Base-by-base conservation (phyloP, 2,888 invertebrate species). In the Scelioninae gen. 2 region DNA sequence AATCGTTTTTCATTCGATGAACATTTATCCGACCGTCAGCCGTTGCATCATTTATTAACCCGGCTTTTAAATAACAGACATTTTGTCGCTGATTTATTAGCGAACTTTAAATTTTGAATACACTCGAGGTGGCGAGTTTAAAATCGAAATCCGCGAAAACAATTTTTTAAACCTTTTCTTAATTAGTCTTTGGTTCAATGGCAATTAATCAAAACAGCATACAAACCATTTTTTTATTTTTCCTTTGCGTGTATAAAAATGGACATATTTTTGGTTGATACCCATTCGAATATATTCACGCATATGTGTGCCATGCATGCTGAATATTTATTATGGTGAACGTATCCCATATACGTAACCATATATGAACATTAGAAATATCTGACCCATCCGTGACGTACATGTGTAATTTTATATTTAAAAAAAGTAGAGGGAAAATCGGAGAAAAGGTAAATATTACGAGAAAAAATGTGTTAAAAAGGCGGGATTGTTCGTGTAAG, bases 41-140 rank as follows among this genome's bases (percentile, higher is more conserved):
- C 9, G 3, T 11, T 18, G 35, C 50, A 61, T 61, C 13, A 31
- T 50, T 61, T 61, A 61, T 41, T 41, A 50, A 41, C 7, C 16
- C 10, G 10, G 35, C 50, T 25, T 50, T 18, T 41, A 61, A 61
- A 61, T 50, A 61, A 41, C 50, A n/a, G 28, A 50, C 41, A 33
- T 25, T 58, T 50, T 50, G 41, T 37, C 28, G 39, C 48, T 28
- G 13, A 31, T 41, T 61, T 61, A 61, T 50, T 35, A 61, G 19
- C 41, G 31, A 61, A 61, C 61, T 50, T 50, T 61, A 50, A 61
- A 61, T 61, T 39, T 50, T 61, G 15, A 50, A 41, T 61, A 41
- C 31, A 7, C 11, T 61, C 19, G 61, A 31, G 33, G 48, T 50
- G 9, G n/a, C n/a, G n/a, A 18, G 28, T 22, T 15, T 19, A n/a